phyloP scores from a whole-genome alignment of 1,140 invertebrate genomes.

The Lucilia sericata region DNA sequence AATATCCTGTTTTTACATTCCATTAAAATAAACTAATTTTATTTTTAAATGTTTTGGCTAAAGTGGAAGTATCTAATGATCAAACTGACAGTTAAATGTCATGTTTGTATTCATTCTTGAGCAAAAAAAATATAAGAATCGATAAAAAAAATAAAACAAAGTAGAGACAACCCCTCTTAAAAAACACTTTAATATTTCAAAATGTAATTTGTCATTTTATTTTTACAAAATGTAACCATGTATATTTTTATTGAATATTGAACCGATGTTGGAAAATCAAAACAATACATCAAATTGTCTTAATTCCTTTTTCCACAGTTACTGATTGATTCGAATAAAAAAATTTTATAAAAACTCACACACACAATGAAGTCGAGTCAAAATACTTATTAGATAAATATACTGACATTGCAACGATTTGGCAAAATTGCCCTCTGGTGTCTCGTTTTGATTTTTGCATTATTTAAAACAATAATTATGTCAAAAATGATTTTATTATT shows the following conservation, averaged over 20 bases:
- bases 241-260: constrained; percentile 36
- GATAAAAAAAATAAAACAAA: neutral
- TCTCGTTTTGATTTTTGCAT: neutral
- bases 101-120: constrained; percentile 58
- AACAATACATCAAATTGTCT: constrained; percentile 62
- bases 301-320: constrained; percentile 14
- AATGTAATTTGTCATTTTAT: constrained; percentile 37
- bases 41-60: neutral
- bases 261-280: constrained; percentile 49
- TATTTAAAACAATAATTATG: constrained; percentile 37
- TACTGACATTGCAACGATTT: neutral
- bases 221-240: neutral
- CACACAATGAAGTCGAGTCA: too few relatives aligned
- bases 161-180: constrained; percentile 6
- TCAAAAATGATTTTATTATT: constrained; percentile 26
- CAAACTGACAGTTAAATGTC: constrained; percentile 54
- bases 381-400: neutral
- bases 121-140: neutral
- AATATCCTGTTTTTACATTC: neutral
- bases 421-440: neutral
- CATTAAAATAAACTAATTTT: neutral
- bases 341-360: neutral
- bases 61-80: constrained; percentile 28
- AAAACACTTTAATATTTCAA: neutral
- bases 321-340: constrained; percentile 65